Evolutionary conservation across 1,140 invertebrate genomes (phyloP).

Genomic region (Neodiprion fabricii): DNA sequence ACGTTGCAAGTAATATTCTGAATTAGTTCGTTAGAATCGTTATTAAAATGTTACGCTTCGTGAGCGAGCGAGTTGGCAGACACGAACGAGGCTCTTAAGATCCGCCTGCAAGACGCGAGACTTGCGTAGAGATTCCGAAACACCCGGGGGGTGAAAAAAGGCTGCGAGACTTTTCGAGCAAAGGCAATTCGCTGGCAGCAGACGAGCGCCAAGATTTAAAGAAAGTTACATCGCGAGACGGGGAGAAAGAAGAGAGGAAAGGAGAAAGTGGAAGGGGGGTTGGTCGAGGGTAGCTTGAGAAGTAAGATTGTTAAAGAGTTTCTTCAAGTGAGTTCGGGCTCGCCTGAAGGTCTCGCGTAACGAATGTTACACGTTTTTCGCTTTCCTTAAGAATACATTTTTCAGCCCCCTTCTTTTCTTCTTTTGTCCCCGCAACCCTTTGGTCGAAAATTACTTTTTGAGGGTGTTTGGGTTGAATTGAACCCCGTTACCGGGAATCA

Average conservation of each 20-base stretch:
- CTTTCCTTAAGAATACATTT: neutral
- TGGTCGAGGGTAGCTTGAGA: neutral
- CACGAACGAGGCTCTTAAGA: neutral
- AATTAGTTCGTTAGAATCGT: slow-evolving; percentile 1
- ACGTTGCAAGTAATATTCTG: neutral
- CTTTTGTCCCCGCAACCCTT: too few relatives aligned
- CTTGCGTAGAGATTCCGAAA: too few relatives aligned
- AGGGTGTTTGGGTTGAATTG: too few relatives aligned
- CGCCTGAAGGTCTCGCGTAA: neutral
- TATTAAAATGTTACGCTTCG: slow-evolving; percentile 1
- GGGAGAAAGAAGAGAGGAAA: neutral
- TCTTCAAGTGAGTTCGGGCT: neutral
- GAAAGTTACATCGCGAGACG: neutral
- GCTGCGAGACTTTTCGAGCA: neutral
- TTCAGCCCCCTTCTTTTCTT: too few relatives aligned
- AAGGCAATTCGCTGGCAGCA: neutral
- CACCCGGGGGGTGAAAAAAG: neutral
- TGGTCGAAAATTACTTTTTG: too few relatives aligned
- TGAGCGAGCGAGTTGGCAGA: neutral
- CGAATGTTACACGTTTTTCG: neutral
- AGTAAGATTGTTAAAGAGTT: slow-evolving; percentile 5
- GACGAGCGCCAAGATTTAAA: neutral
- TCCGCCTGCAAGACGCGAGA: too few relatives aligned
- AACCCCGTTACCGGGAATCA: too few relatives aligned
- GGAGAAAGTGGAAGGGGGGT: neutral